phyloP scores from a whole-genome alignment of 1,140 invertebrate genomes.

The Drosophila burlai region DNA sequence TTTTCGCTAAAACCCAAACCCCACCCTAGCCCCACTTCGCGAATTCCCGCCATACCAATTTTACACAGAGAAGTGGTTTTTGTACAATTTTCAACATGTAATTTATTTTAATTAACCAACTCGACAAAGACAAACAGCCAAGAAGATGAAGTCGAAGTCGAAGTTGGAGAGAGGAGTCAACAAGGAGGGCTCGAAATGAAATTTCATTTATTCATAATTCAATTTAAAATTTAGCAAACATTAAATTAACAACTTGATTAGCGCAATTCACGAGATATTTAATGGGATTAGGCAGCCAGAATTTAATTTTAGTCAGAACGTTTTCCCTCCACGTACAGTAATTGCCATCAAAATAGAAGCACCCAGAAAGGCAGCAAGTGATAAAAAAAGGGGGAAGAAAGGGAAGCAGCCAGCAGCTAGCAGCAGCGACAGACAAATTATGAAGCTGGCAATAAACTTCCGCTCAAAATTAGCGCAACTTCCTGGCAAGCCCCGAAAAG shows the following conservation, averaged over 20 bases:
- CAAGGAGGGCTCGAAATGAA: slow-evolving; percentile 17
- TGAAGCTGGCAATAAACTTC: slow-evolving; percentile 78
- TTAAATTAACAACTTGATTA: slow-evolving; percentile 75
- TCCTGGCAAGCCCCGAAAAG: slow-evolving; percentile 67
- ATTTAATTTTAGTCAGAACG: slow-evolving; percentile 59
- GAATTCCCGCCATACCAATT: slow-evolving; percentile 1
- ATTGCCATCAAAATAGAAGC: slow-evolving; percentile 58
- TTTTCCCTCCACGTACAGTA: slow-evolving; percentile 29
- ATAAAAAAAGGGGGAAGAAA: slow-evolving; percentile 19
- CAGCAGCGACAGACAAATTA: slow-evolving; percentile 65
- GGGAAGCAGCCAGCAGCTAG: slow-evolving; percentile 12
- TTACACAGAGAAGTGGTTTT: slow-evolving; percentile 28
- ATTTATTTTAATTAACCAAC: slow-evolving; percentile 74
- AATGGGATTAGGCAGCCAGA: slow-evolving; percentile 65
- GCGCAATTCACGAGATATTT: slow-evolving; percentile 74
- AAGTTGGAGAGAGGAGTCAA: neutral
- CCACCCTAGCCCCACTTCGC: too few species aligned
- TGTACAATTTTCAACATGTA: slow-evolving; percentile 48
- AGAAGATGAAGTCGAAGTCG: slow-evolving; percentile 10
- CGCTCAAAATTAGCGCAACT: slow-evolving; percentile 74
- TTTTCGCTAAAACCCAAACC: neutral
- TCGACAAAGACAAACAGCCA: slow-evolving; percentile 52
- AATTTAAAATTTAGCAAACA: slow-evolving; percentile 74
- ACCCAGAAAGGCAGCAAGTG: slow-evolving; percentile 27
- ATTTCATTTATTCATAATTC: slow-evolving; percentile 68